Percentiles rank a stretch among this genome's conserved stretches.
phyloP scores from a whole-genome alignment of 2,888 invertebrate genomes.

The Caradrina kadenii region DNA sequence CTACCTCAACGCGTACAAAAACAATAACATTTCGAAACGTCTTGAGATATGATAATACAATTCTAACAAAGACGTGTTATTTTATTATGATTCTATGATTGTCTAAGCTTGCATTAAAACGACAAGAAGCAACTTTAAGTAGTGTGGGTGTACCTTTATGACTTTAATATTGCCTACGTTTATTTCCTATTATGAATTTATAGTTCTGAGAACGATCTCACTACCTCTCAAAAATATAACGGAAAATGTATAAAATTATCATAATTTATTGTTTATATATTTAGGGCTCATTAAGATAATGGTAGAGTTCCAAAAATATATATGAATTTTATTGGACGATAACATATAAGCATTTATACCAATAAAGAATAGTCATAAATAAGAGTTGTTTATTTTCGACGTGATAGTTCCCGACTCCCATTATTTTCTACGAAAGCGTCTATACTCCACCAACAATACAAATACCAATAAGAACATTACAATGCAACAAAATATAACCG shows the following conservation, averaged over 20 bases:
- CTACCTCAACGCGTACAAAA: conserved; percentile 78
- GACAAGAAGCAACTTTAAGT: conserved; percentile 64
- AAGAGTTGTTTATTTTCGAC: conserved; percentile 29
- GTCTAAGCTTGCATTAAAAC: conserved; percentile 62
- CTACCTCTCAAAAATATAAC: conserved; percentile 73
- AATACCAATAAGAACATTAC: conserved; percentile 42
- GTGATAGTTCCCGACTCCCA: conserved; percentile 25
- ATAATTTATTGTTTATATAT: conserved; percentile 66
- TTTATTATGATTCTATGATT: conserved; percentile 63
- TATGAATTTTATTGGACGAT: conserved; percentile 44
- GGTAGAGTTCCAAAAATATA: conserved; percentile 34
- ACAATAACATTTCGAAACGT: conserved; percentile 74
- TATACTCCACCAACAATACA: conserved; percentile 20
- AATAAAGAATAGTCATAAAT: conserved; percentile 50
- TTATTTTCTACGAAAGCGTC: conserved; percentile 29
- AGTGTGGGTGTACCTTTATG: conserved; percentile 77
- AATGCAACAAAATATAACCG: conserved; percentile 46
- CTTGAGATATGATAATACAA: conserved; percentile 58
- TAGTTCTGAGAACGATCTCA: conserved; percentile 72
- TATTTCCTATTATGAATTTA: conserved; percentile 75
- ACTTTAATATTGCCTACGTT: conserved; percentile 73
- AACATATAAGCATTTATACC: conserved; percentile 26
- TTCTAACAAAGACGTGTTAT: conserved; percentile 63
- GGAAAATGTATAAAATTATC: conserved; percentile 66
- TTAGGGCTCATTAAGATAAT: conserved; percentile 61